These are phyloP conservation scores for Agrotis clavis DNA, from an alignment of 2,888 invertebrate species.

Conservation along the genomic window DNA sequence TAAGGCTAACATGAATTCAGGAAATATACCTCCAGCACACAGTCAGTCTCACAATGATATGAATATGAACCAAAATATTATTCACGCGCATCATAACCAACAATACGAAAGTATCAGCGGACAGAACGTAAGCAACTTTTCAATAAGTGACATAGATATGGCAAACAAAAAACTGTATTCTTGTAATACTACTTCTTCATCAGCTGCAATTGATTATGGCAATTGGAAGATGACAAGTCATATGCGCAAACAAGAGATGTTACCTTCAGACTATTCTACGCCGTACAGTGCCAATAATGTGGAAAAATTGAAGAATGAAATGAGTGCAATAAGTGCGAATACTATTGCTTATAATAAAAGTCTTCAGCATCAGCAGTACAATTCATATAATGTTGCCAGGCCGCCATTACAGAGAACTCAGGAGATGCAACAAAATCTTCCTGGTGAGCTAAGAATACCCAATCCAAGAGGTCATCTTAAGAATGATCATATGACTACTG, in stretches of 20 bases:
- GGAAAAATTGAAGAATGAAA: constrained; percentile 81
- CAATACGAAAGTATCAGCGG: constrained; percentile 81
- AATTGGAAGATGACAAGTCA: constrained; percentile 86
- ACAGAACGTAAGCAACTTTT: constrained; percentile 80
- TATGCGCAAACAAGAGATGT: constrained; percentile 81
- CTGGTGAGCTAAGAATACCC: constrained; percentile 85
- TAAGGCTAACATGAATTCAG: constrained; percentile 72
- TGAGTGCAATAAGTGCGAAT: constrained; percentile 71
- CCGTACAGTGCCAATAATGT: constrained; percentile 76
- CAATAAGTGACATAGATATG: constrained; percentile 85
- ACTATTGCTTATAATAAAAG: constrained; percentile 84
- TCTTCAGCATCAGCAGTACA: constrained; percentile 82
- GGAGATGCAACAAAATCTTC: constrained; percentile 81
- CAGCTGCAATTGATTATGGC: constrained; percentile 83
- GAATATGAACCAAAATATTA: constrained; percentile 77
- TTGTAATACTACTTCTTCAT: constrained; percentile 76
- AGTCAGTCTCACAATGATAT: constrained; percentile 78
- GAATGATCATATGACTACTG: constrained; percentile 75
- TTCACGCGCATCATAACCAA: constrained; percentile 84
- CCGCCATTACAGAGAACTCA: constrained; percentile 77
- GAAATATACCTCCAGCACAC: constrained; percentile 81
- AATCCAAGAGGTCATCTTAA: constrained; percentile 83
- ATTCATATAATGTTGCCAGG: constrained; percentile 79
- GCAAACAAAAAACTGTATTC: constrained; percentile 87
- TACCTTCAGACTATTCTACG: constrained; percentile 84